Evolutionary conservation across 2,797 vertebrate species (phyloP), one percentile per base, ranked within the genome.

Genomic region (Arctocebus calabarensis): DNA sequence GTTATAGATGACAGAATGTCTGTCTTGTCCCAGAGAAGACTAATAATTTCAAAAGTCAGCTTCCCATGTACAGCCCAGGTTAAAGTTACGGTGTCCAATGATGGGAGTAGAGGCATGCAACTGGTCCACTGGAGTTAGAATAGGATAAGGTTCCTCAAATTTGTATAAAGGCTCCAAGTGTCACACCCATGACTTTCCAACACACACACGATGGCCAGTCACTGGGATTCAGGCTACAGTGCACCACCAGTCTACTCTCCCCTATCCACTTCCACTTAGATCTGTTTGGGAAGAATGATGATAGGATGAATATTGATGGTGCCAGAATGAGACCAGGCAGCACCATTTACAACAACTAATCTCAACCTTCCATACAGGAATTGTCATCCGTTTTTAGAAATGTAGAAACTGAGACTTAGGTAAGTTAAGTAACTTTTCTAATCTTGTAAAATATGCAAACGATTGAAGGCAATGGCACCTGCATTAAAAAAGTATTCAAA

Each of bases 41-140:
- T 70, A 75, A 70, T 88, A 61, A 81, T 95, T 94, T 68, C 84
- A 91, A 85, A 25, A 25, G 43, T 20, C 3, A 29, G 34, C 32
- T 79, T 83, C 23, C 55, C 20, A 17, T 0, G 0, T 3, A 59
- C 40, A 73, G 74, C 64, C 32, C 79, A 61, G 34, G 89, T 43
- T 73, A 84, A 88, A 94, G 87, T 17, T 6, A 61, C 19, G 59
- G 8, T 23, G 23, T 22, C 7, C 22, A 37, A 0, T 10, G 66
- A 75, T 5, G 20, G 29, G 23, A 13, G 23, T 10, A 23, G 23
- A 75, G 59, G 23, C 4, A 32, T 43, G 34, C 2, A 16, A 34
- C 12, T 61, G 48, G 17, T 16, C 23, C 9, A 2, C 59, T 13
- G 11, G 27, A 66, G 59, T 40, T 52, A 37, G 25, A 0, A 2